Percentiles rank a stretch among this genome's conserved stretches.
These are phyloP conservation scores for Smittia sp. DNA, from an alignment of 2,888 invertebrate genomes.

Conservation along the genomic window DNA sequence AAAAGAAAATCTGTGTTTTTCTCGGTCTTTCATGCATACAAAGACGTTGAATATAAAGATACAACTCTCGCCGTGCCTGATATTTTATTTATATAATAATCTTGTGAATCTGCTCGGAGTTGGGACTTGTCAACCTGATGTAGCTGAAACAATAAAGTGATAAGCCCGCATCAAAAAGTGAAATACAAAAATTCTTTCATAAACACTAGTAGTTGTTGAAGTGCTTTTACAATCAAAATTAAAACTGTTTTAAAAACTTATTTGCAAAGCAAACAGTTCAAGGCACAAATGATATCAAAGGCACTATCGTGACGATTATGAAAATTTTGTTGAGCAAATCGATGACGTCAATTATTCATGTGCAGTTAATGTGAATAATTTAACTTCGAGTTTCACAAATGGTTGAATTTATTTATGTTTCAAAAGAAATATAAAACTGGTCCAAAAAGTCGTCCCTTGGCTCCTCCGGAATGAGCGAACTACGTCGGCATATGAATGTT, in stretches of 20 bases:
- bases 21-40: conserved; percentile 37
- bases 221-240: too few relatives aligned
- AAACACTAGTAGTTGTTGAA: too few relatives aligned
- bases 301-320: neutral
- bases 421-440: neutral
- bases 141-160: neutral
- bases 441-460: neutral
- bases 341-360: conserved; percentile 24
- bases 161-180: too few relatives aligned
- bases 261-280: too few relatives aligned
- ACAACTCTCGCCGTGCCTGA: conserved; percentile 40
- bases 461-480: neutral
- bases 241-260: too few relatives aligned
- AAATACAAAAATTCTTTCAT: neutral
- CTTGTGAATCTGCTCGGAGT: conserved; percentile 31
- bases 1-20: conserved; percentile 18
- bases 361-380: conserved; percentile 34
- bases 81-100: conserved; percentile 41
- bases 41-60: conserved; percentile 40
- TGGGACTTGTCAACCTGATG: conserved; percentile 6
- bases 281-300: neutral
- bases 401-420: neutral
- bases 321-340: neutral
- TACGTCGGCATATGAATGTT: conserved; percentile 12
- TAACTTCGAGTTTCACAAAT: neutral